Percentiles rank a stretch among this genome's conserved stretches.
phyloP scores from a whole-genome alignment of 1,140 invertebrate genomes.

The Sinonovacula constricta region DNA sequence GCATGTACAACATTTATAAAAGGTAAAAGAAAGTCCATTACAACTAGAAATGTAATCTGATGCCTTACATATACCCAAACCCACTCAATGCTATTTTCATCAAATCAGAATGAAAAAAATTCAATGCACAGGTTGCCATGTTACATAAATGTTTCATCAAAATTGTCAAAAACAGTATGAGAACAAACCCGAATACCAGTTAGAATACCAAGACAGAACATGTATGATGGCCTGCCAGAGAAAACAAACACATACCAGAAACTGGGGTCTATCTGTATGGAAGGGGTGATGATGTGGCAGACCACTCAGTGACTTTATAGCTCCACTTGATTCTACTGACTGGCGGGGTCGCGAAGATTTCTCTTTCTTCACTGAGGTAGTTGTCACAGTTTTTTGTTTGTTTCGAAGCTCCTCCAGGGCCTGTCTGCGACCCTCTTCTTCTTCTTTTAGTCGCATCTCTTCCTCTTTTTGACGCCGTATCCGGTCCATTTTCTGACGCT shows the following conservation, averaged over 20 bases:
- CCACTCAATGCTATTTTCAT: too few species aligned
- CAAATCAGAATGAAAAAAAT: too few species aligned
- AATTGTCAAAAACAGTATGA: too few species aligned
- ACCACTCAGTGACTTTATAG: conserved; percentile 28
- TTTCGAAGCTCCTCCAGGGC: conserved; percentile 65
- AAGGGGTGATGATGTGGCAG: conserved; percentile 57
- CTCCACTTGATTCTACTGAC: neutral
- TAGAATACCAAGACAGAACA: neutral
- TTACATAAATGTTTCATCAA: too few species aligned
- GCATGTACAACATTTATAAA: too few species aligned
- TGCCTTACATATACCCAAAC: too few species aligned
- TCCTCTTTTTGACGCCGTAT: conserved; percentile 63
- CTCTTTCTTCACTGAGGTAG: conserved; percentile 35
- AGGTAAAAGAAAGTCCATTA: too few species aligned
- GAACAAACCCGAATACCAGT: too few species aligned
- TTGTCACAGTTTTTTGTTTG: conserved; percentile 56
- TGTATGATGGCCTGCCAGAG: too few species aligned
- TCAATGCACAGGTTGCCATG: too few species aligned
- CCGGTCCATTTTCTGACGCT: conserved; percentile 70
- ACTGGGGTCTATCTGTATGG: conserved; percentile 45
- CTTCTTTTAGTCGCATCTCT: conserved; percentile 58
- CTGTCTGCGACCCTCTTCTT: conserved; percentile 62
- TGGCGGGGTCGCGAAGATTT: conserved; percentile 42
- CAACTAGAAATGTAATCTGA: too few species aligned
- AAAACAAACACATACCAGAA: conserved; percentile 34